Evolutionary conservation across 1,140 invertebrate genomes (phyloP), one percentile per base, ranked within the genome.

Genomic region (Saccostrea glomerata): DNA sequence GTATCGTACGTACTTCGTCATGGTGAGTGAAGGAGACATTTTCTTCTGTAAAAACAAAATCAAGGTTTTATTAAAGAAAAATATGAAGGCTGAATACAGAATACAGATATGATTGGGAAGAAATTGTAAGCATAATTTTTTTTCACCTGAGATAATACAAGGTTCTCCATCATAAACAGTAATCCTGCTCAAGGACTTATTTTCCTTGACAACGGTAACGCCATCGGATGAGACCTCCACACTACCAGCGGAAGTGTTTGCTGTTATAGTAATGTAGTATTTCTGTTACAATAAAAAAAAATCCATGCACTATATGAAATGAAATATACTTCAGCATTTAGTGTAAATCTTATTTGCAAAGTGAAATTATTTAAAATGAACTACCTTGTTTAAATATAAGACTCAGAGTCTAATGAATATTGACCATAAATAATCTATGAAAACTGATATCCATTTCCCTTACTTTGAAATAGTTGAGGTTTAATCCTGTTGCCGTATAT

Each of bases 201-300:
- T 84, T 47, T 88, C 58, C 60, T 70, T 60, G 25, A 91, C 82
- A 60, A 90, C 85, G 12, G 86, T 83, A 56, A 91, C 88, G 36
- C 90, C 90, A 86, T 91, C 89, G 70, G 89, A 90, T n/a, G 89
- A 85, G 7, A 89, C 89, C 15, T 86, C 85, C 12, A 82, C 82
- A 73, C 20, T 70, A 17, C 90, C 90, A 56, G 63, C 90, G 6
- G 70, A 73, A 0, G 88, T 86, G n/a, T 55, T 60, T 30, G 90
- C 89, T 23, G 84, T 84, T 25, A 91, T 87, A 17, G 88, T 91
- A n/a, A 89, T 60, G 63, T 86, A 91, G 54, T 91, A 91, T 60
- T 15, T 89, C 90, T 91, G 40, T 84, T 2, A 12, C 47, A 47
- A 47, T 47, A 9, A 47, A 47, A 47, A 6, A 9, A 47, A 7